Base-by-base conservation (phyloP, 2,797 vertebrate species). In the Rhinogobio ventralis region DNA sequence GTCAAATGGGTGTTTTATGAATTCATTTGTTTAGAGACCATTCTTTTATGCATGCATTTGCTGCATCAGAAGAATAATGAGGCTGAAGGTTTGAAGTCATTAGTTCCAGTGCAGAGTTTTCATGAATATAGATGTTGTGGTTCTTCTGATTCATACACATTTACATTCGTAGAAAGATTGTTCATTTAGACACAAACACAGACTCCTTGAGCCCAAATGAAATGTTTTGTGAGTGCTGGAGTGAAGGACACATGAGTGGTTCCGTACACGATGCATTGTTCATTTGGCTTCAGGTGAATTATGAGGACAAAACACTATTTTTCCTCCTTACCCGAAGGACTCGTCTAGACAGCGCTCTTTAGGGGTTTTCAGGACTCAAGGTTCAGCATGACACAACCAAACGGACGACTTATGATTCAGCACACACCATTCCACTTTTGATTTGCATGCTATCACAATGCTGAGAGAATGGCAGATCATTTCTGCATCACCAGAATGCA, bases 1-100 rank as follows among this genome's bases (percentile, higher is more conserved):
- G 57, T 64, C 85, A 85, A 88, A 33, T 46, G 53, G 89, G 87
- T 87, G 28, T 51, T 64, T 79, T 49, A 49, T 33, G 88, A 87
- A 91, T 93, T 88, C 88, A 92, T 92, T 91, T 92, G 93, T 92
- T 90, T 88, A 90, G 89, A 88, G 85, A 89, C 76, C 76, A 23
- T 55, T 90, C 86, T 91, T 81, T 84, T 83, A 86, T 88, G 86
- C 86, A 86, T 83, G 67, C 36, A 14, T 92, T 93, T 92, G 89
- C 90, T 91, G 90, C 74, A 86, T 87, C 84, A 88, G 89, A 88
- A 89, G 84, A 85, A 92, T 89, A 89, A 93, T 91, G 57, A 91
- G 64, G 85, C 88, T 89, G 89, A 92, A 91, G 91, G 91, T 93
- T 92, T 91, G 87, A 91, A 90, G 88, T 94, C 91, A 90, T 94